Evolutionary conservation across 2,113 vertebrate genomes (phyloP).

Genomic region (Poeciliopsis turrubarensis): DNA sequence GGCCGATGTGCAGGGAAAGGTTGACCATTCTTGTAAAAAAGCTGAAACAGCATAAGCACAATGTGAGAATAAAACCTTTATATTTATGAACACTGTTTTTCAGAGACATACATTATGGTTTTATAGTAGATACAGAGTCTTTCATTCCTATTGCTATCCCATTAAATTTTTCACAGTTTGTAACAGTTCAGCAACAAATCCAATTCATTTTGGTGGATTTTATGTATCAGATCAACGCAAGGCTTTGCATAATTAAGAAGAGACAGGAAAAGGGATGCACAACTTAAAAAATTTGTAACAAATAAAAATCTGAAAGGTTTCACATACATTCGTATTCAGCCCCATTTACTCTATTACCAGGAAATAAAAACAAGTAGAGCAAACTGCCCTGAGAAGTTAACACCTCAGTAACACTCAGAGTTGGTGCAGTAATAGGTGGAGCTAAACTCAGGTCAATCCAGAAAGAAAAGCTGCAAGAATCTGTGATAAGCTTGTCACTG

Average conservation of each 20-base stretch:
- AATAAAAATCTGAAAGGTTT: not conserved
- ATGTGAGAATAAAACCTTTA: not conserved
- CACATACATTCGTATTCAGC: not conserved
- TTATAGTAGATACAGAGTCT: not conserved
- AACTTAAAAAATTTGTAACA: not conserved
- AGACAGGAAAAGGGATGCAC: not conserved
- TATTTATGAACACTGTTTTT: not conserved
- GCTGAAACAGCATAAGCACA: conserved; percentile 74
- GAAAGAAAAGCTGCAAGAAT: too few relatives aligned
- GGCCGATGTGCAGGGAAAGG: conserved; percentile 92
- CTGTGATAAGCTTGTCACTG: not conserved
- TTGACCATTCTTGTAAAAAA: conserved; percentile 97
- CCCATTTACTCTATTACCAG: too few relatives aligned
- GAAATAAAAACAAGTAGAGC: too few relatives aligned
- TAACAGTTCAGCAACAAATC: not conserved
- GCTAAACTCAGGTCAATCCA: not conserved
- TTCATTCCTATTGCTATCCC: not conserved
- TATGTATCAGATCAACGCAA: not conserved
- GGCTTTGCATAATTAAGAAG: not conserved
- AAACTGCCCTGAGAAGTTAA: too few relatives aligned
- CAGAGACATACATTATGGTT: not conserved
- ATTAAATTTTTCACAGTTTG: not conserved
- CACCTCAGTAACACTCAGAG: too few relatives aligned
- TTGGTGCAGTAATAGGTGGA: not conserved
- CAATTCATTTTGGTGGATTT: not conserved